Conservation (phyloP, 2,797 vertebrate genomes). For the Chaetophractus vellerosus region DNA sequence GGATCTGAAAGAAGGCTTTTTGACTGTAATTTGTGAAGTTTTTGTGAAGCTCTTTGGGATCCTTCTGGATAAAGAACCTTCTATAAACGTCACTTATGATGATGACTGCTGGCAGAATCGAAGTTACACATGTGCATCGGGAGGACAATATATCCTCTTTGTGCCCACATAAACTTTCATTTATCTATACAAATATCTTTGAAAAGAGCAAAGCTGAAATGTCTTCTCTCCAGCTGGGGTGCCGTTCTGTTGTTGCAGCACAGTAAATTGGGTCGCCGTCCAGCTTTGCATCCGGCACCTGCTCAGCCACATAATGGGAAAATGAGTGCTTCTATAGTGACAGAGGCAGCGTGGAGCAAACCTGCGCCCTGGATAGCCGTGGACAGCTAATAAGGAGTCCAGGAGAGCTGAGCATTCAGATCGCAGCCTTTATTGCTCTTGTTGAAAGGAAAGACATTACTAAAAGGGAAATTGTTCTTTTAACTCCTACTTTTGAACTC, state of each 20-base stretch:
- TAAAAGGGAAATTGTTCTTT: constrained; percentile 78
- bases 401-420: constrained; percentile 76
- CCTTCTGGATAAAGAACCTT: constrained; percentile 76
- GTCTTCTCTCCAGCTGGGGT: constrained; percentile 74
- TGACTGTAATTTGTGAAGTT: constrained; percentile 75
- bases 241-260: constrained; percentile 75
- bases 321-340: constrained; percentile 71
- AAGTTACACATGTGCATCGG: constrained; percentile 74
- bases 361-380: not conserved
- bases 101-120: constrained; percentile 75
- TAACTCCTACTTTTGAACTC: constrained; percentile 63
- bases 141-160: constrained; percentile 81
- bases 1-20: constrained; percentile 70
- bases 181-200: constrained; percentile 87
- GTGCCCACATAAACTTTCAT: constrained; percentile 80
- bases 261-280: constrained; percentile 78
- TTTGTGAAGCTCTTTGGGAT: constrained; percentile 84
- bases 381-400: constrained; percentile 71
- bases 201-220: constrained; percentile 84
- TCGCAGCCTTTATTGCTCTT: constrained; percentile 74
- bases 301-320: constrained; percentile 73
- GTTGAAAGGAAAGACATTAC: constrained; percentile 66
- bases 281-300: constrained; percentile 57
- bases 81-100: constrained; percentile 74
- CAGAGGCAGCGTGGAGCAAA: constrained; percentile 50